Evolutionary conservation across 64 coral and sea anemone species (phyloP), one percentile per base, ranked within the genome.

Genomic region (Trachythela sp.): DNA sequence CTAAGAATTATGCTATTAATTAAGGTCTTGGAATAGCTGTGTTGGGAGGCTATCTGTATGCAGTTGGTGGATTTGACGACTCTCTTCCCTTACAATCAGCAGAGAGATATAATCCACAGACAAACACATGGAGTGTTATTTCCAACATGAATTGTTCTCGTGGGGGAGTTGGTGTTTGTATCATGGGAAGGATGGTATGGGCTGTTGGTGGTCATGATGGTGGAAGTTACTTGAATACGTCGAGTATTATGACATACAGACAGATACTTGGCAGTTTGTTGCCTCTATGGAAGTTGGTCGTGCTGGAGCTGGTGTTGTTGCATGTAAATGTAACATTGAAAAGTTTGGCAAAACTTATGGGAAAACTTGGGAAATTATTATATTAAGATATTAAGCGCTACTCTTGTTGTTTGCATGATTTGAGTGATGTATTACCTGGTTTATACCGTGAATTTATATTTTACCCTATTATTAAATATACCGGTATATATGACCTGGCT

Each of bases 161-260:
- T 51, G 96, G 96, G 56, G 96, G 96, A 35, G 96, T 99, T 22
- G 96, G 96, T 39, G 93, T 89, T 26, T 89, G 93, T 41, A 85
- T 93, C 10, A 93, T 99, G 91, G 96, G 96, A 48, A 94, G 88
- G 13, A 89, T 58, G 9, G 58, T 99, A 35, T 99, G 96, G 96
- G 96, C 96, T 48, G 87, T 99, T 34, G 96, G 96, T 87, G 96
- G 96, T 29, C 96, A 99, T 84, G 94, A 99, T 90, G 96, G 96
- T 17, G 83, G 89, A 36, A 86, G 94, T 9, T 99, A 99, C 58
- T 83, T 99, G 27, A 90, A 77, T 40, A 94, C 24, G 93, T 94
- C 7, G 96, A 99, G 85, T 95, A 86, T 15, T 99, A 99, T 70
- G 89, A 89, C 58, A 91, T 77, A 11, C 31, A 89, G 42, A 87